Percentiles rank a stretch among this genome's conserved stretches.
Conservation (phyloP, 1,140 invertebrate genomes). For the Callitettix versicolor region DNA sequence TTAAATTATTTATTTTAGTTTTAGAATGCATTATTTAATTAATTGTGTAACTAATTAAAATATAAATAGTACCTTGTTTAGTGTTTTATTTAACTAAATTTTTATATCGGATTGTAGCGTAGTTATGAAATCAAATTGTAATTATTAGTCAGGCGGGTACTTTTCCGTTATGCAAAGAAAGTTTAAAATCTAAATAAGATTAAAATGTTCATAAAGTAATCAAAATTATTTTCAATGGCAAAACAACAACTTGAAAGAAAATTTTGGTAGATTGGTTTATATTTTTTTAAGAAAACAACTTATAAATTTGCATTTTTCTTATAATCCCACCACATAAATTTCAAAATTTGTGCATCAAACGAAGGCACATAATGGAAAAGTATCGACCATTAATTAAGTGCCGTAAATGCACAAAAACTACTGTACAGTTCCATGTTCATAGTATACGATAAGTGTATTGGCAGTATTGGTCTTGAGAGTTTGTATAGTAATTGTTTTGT, state of each 20-base stretch:
- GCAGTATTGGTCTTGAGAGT: no score
- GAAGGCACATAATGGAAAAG: not conserved
- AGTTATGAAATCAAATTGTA: slow-evolving; percentile 4
- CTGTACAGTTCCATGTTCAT: not conserved
- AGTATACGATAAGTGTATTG: no score
- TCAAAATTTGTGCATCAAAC: not conserved
- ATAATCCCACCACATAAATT: not conserved
- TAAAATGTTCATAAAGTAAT: not conserved
- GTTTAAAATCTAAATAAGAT: not conserved
- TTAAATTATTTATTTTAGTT: slow-evolving; percentile 26
- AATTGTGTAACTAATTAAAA: slow-evolving; percentile 15
- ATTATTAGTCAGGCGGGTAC: no score
- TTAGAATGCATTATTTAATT: slow-evolving; percentile 17
- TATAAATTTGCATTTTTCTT: no score
- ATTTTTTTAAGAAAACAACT: not conserved
- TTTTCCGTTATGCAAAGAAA: not conserved
- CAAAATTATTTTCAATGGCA: no score
- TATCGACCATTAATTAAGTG: slow-evolving; percentile 7
- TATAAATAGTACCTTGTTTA: slow-evolving; percentile 18
- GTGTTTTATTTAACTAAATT: slow-evolving; percentile 18
- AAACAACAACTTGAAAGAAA: no score
- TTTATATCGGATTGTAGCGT: not conserved
- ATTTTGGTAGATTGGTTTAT: slow-evolving; percentile 8
- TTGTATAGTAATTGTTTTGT: not conserved
- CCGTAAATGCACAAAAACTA: slow-evolving; percentile 24